phyloP scores from a whole-genome alignment of 2,888 invertebrate species.

The Glaucopsyche alexis region DNA sequence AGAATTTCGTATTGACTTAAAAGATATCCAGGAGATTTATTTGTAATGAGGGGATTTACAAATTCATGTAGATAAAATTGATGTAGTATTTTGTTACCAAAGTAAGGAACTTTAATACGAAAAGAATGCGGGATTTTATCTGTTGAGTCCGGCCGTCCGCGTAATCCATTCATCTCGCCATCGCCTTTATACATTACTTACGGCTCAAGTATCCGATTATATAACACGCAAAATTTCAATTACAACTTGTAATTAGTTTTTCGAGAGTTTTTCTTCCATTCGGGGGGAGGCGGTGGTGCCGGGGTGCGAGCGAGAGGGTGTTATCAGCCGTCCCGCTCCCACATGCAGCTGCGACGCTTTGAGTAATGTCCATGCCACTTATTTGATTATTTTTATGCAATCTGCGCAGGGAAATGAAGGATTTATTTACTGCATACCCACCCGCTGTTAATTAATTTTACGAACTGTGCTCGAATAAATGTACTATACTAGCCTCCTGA shows the following conservation, averaged over 20 bases:
- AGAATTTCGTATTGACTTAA: slow-evolving; percentile 8
- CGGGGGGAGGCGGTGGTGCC: slow-evolving; percentile 66
- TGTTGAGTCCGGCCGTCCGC: slow-evolving; percentile 52
- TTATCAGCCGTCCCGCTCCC: slow-evolving; percentile 46
- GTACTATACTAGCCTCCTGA: slow-evolving; percentile 39
- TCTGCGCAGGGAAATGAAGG: slow-evolving; percentile 73
- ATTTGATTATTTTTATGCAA: slow-evolving; percentile 80
- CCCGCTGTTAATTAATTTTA: slow-evolving; percentile 71
- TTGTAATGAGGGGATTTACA: slow-evolving; percentile 26
- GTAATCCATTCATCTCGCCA: slow-evolving; percentile 71
- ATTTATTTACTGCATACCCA: slow-evolving; percentile 66
- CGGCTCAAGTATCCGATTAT: slow-evolving; percentile 81
- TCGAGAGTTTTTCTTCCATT: slow-evolving; percentile 81
- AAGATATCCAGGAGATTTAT: slow-evolving; percentile 18
- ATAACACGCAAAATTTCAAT: slow-evolving; percentile 82
- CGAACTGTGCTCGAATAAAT: slow-evolving; percentile 41
- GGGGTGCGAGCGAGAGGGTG: slow-evolving; percentile 53
- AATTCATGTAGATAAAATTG: slow-evolving; percentile 27
- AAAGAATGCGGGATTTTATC: slow-evolving; percentile 54
- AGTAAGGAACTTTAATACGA: slow-evolving; percentile 33
- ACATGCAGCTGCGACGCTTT: slow-evolving; percentile 61
- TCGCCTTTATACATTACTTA: slow-evolving; percentile 80
- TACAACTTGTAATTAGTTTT: slow-evolving; percentile 82
- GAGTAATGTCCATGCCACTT: slow-evolving; percentile 76
- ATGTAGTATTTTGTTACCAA: slow-evolving; percentile 26